Conservation (phyloP, 1,140 invertebrate species). For the Pseudobourletiella spinata region DNA sequence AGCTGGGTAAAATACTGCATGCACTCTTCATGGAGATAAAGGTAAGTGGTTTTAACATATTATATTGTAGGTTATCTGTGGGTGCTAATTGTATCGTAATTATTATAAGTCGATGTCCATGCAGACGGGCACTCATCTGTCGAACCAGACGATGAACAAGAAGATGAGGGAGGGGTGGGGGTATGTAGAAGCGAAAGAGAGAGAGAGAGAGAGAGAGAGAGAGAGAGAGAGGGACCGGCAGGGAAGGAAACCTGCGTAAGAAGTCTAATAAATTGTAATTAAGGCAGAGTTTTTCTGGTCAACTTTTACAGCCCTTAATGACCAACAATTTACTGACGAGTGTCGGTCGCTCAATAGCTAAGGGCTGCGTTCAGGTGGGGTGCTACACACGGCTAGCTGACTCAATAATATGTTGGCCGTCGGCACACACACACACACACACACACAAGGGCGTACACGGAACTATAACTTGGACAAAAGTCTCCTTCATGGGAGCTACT, state of each 20-base stretch:
- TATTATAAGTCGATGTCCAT: slow-evolving; percentile 3
- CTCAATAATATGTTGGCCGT: no score
- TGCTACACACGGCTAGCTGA: no score
- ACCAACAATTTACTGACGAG: slow-evolving; percentile 22
- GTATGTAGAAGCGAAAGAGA: no score
- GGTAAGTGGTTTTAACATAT: neutral
- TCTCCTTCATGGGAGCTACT: no score
- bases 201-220: neutral
- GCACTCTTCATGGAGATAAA: neutral
- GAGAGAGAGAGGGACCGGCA: neutral
- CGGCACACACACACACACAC: no score
- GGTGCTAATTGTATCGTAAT: slow-evolving; percentile 10
- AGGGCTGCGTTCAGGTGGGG: no score
- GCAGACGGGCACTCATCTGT: neutral
- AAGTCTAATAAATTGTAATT: slow-evolving; percentile 34
- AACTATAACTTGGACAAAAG: no score
- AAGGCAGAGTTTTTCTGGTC: slow-evolving; percentile 25
- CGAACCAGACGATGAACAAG: neutral
- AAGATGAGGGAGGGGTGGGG: neutral
- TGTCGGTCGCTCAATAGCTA: neutral
- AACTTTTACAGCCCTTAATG: slow-evolving; percentile 27
- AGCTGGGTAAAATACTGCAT: no score
- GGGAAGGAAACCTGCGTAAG: neutral
- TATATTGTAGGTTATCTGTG: neutral
- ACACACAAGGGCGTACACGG: no score